Conservation (phyloP, 2,113 vertebrate genomes). For the Cranoglanis bouderius region DNA sequence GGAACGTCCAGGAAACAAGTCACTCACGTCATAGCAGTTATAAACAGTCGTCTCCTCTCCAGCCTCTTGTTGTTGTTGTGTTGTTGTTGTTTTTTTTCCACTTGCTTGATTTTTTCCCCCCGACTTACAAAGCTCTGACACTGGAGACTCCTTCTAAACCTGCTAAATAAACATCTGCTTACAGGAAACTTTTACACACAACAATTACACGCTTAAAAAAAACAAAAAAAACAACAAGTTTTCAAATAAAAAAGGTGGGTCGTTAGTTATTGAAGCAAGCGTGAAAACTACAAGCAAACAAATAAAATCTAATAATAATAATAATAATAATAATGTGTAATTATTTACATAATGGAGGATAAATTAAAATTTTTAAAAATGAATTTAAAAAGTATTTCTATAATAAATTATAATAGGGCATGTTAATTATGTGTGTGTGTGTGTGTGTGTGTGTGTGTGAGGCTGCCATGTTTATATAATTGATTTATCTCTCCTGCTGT, state of each 20-base stretch:
- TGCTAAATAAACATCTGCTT: neutral
- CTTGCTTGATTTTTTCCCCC: too few species aligned
- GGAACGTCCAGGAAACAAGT: neutral
- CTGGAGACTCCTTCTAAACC: neutral
- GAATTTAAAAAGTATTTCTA: neutral
- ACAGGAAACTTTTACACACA: neutral
- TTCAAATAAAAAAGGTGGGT: too few species aligned
- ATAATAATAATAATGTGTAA: too few species aligned
- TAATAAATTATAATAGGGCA: neutral
- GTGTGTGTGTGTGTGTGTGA: constrained; percentile 23
- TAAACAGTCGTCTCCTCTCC: neutral
- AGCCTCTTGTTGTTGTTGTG: too few species aligned
- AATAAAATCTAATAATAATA: too few species aligned
- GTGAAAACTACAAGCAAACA: too few species aligned
- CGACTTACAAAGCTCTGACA: neutral
- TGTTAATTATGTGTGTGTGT: constrained; percentile 8
- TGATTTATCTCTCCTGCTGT: constrained; percentile 67
- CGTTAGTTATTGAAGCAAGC: too few species aligned
- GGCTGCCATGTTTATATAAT: constrained; percentile 50
- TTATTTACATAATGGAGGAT: too few species aligned
- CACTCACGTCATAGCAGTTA: neutral
- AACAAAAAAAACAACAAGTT: too few species aligned
- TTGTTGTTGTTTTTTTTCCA: too few species aligned
- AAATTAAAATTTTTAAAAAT: neutral
- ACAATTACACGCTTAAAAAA: too few species aligned